Evolutionary conservation across 2,888 invertebrate species (phyloP).

Genomic region (Amphipyra berbera): DNA sequence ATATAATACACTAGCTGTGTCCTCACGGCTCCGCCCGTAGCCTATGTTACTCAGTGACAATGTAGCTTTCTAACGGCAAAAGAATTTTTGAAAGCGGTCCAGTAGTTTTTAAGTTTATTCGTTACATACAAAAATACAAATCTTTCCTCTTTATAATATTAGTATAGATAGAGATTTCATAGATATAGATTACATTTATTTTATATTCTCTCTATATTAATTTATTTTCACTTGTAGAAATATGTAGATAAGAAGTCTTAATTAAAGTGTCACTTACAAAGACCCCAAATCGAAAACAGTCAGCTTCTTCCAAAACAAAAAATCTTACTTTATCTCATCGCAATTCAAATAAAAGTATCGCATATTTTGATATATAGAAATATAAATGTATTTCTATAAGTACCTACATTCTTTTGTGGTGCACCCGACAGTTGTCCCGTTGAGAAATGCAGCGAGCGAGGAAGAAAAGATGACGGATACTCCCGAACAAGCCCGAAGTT

Average conservation of each 20-base stretch:
- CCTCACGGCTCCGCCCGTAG: too few relatives aligned
- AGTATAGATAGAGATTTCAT: too few relatives aligned
- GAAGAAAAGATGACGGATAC: constrained; percentile 63
- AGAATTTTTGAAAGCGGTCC: too few relatives aligned
- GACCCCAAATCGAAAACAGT: constrained; percentile 5
- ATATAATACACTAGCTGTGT: too few relatives aligned
- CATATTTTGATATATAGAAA: constrained; percentile 28
- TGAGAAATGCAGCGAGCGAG: constrained; percentile 52
- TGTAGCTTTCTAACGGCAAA: too few relatives aligned
- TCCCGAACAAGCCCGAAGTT: constrained; percentile 31
- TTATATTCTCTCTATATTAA: not conserved
- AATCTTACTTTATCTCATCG: constrained; percentile 3
- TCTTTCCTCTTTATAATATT: too few relatives aligned
- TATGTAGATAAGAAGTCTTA: constrained; percentile 8
- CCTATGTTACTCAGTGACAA: too few relatives aligned
- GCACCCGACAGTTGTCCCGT: constrained; percentile 42
- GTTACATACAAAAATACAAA: too few relatives aligned
- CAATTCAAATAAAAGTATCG: constrained; percentile 35
- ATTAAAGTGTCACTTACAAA: constrained; percentile 18
- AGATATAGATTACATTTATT: too few relatives aligned
- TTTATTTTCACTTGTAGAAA: constrained; percentile 5
- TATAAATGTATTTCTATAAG: constrained; percentile 40
- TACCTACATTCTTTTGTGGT: constrained; percentile 42
- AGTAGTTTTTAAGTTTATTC: too few relatives aligned
- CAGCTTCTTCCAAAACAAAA: not conserved